Conservation (phyloP, 2,888 invertebrate genomes). For the Habroteleia sp. region DNA sequence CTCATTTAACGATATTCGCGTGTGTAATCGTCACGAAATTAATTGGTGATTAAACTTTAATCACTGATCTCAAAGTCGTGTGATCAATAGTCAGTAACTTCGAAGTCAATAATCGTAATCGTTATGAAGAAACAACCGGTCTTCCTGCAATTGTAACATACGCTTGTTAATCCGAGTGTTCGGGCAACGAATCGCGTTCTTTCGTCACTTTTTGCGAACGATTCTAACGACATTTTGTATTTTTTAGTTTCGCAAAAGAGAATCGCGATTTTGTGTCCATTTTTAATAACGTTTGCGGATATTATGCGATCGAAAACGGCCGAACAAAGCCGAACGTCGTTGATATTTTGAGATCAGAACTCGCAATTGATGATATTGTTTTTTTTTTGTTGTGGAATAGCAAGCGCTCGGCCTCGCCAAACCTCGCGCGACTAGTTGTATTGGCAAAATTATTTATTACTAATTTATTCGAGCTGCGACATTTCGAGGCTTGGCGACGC, state of each 20-base stretch:
- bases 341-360: constrained; percentile 6
- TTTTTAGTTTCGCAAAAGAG: neutral
- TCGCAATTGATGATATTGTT: constrained; percentile 15
- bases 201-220: constrained; percentile 12
- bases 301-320: neutral
- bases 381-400: constrained; percentile 13
- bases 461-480: constrained; percentile 23
- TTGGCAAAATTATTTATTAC: constrained; percentile 16
- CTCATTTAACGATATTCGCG: constrained; percentile 46
- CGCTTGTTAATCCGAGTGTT: constrained; percentile 47
- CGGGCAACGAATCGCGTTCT: constrained; percentile 51
- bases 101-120: constrained; percentile 52
- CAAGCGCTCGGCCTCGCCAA: neutral
- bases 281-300: too few relatives aligned
- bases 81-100: constrained; percentile 50
- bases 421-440: neutral
- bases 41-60: constrained; percentile 34
- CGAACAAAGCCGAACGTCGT: neutral
- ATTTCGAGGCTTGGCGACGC: too few relatives aligned
- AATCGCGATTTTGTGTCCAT: neutral
- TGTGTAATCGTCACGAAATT: constrained; percentile 21
- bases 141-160: constrained; percentile 54
- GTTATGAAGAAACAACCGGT: constrained; percentile 28
- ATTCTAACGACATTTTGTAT: neutral
- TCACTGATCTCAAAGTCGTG: constrained; percentile 51